A percentile compares a stretch with the other conserved stretches of the same genome.
Evolutionary conservation across 2,113 vertebrate genomes (phyloP).

Genomic region (Ascaphus truei): DNA sequence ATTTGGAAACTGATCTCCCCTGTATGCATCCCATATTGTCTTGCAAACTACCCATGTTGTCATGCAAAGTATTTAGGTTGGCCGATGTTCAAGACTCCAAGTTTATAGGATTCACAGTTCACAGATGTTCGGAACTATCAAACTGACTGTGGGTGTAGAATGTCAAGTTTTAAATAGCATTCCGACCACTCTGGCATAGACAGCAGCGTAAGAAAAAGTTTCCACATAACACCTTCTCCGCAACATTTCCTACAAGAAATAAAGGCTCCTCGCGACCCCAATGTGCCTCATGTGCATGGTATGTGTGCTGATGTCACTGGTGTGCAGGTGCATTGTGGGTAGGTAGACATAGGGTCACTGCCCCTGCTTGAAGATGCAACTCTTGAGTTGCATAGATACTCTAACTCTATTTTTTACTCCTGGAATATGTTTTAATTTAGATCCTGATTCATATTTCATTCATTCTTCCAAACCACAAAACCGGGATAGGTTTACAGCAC

Average conservation of each 20-base stretch:
- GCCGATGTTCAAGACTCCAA: conserved; percentile 52
- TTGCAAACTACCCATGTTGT: conserved; percentile 41
- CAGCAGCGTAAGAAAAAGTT: conserved; percentile 58
- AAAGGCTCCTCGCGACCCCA: conserved; percentile 25
- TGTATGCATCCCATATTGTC: conserved; percentile 45
- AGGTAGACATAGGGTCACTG: conserved; percentile 29
- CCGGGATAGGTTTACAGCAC: conserved; percentile 71
- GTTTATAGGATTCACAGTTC: conserved; percentile 72
- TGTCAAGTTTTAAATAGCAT: conserved; percentile 79
- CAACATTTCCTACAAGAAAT: conserved; percentile 54
- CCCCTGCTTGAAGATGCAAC: conserved; percentile 58
- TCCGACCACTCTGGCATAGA: conserved; percentile 64
- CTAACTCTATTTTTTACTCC: conserved; percentile 74
- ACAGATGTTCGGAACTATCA: conserved; percentile 77
- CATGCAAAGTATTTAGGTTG: conserved; percentile 57
- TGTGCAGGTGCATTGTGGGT: conserved; percentile 46
- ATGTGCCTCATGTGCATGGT: conserved; percentile 41
- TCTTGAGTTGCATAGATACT: conserved; percentile 69
- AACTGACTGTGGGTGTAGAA: conserved; percentile 68
- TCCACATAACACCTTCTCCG: conserved; percentile 59
- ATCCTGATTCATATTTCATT: conserved; percentile 84
- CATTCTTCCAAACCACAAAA: conserved; percentile 79
- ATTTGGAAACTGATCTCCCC: conserved; percentile 46
- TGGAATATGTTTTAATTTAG: conserved; percentile 88
- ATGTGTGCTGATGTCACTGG: conserved; percentile 44